Base-by-base conservation (phyloP, 2,888 invertebrate species). In the Halictus quadricinctus region DNA sequence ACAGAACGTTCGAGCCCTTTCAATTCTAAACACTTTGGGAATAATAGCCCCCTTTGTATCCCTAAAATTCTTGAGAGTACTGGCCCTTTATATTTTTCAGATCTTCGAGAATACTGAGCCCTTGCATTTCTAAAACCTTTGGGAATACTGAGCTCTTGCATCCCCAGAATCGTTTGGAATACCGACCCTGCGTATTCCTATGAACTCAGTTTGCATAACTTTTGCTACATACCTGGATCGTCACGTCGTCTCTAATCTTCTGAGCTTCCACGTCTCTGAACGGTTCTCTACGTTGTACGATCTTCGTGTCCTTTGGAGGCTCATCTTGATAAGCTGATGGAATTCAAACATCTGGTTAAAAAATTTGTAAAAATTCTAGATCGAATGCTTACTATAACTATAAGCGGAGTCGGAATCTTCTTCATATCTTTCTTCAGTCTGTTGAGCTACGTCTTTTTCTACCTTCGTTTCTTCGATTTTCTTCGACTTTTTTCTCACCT, bases 221-320 rank as follows among this genome's bases (percentile, higher is more conserved):
- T 43, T 43, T 43, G 43, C 7, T 43, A 69, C 50, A 10, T 87
- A 94, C 94, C 88, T 94, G 94, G 73, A 93, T 93, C 7, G 94
- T 93, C 0, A 93, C 94, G 72, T 94, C 94, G 85, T 94, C 94
- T 43, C 92, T 88, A 25, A 91, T 81, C 81, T 86, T 92, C 74
- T 94, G 94, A 5, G 93, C 93, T 82, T 94, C 94, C 50, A 94
- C 72, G 66, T 94, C 94, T 88, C 84, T 93, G 76, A 92, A 92
- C 10, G 89, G 86, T 48, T 80, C 8, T 79, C 81, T 88, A 58
- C 80, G 70, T 36, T 84, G 83, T 6, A 80, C 66, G n/a, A 79
- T 5, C 25, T 90, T 85, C 25, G 36, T 48, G 54, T 84, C 85
- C 50, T 41, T 36, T 0, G 91, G 88, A 12, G 90, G 86, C 76